Evolutionary conservation across 1,140 invertebrate genomes (phyloP).

Genomic region (Brachionus angularis): DNA sequence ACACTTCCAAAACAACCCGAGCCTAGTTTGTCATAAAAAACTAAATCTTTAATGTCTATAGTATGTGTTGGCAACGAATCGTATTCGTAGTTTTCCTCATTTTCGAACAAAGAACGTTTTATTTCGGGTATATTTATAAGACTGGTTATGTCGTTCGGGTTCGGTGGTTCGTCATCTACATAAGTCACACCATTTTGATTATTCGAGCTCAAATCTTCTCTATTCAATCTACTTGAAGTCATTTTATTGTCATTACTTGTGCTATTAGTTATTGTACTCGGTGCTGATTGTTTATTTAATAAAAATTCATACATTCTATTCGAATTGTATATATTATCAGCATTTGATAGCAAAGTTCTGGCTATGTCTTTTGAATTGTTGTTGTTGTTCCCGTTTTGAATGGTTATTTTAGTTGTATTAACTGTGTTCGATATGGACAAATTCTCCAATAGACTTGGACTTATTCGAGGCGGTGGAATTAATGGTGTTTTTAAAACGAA

Average conservation of each 20-base stretch:
- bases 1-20: slow-evolving; percentile 60
- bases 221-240: too few species aligned
- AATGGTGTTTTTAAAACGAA: slow-evolving; percentile 4
- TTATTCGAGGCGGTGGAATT: slow-evolving; percentile 5
- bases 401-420: too few species aligned
- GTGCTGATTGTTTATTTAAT: not conserved
- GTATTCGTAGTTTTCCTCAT: slow-evolving; percentile 41
- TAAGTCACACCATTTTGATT: not conserved
- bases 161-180: slow-evolving; percentile 23
- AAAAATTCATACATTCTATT: slow-evolving; percentile 13
- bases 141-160: slow-evolving; percentile 22
- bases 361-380: too few species aligned
- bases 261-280: not conserved
- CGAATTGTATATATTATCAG: slow-evolving; percentile 36
- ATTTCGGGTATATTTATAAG: slow-evolving; percentile 25
- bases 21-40: slow-evolving; percentile 48
- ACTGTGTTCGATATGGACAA: too few species aligned
- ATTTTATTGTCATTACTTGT: not conserved
- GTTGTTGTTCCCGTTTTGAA: too few species aligned
- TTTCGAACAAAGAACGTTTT: slow-evolving; percentile 30
- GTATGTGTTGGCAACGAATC: slow-evolving; percentile 19
- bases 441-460: too few species aligned
- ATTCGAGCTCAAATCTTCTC: not conserved
- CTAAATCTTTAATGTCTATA: slow-evolving; percentile 21
- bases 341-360: too few species aligned